Conservation (phyloP, 2,888 invertebrate genomes). For the Tuta absoluta region DNA sequence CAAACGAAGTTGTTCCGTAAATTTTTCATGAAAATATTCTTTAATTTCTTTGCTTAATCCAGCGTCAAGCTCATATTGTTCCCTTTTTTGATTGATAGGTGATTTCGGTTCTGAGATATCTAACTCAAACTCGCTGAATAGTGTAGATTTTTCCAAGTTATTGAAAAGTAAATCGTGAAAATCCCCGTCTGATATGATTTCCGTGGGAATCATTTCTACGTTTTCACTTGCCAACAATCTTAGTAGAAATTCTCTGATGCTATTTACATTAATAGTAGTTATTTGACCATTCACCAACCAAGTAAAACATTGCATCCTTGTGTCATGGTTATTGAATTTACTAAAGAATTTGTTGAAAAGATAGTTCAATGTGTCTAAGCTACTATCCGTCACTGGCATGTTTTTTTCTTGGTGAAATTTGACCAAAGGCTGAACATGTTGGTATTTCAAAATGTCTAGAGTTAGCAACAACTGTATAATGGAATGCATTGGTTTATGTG, state of each 20-base stretch:
- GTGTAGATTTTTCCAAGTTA: constrained; percentile 56
- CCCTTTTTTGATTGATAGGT: constrained; percentile 29
- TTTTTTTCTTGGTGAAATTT: constrained; percentile 67
- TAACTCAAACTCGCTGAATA: constrained; percentile 66
- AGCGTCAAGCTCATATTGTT: constrained; percentile 45
- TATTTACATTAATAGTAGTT: constrained; percentile 39
- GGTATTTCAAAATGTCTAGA: constrained; percentile 52
- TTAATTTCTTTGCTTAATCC: constrained; percentile 46
- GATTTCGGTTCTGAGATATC: constrained; percentile 36
- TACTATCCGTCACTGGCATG: constrained; percentile 62
- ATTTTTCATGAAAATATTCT: constrained; percentile 44
- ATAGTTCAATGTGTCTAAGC: constrained; percentile 56
- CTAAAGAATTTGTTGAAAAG: constrained; percentile 61
- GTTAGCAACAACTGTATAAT: constrained; percentile 58
- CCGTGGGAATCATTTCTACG: constrained; percentile 33
- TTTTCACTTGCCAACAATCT: constrained; percentile 63
- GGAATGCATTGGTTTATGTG: constrained; percentile 59
- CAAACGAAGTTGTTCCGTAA: constrained; percentile 37
- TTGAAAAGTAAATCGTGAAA: constrained; percentile 56
- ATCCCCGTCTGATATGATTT: constrained; percentile 33
- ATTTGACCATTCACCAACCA: constrained; percentile 59
- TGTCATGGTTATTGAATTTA: constrained; percentile 56
- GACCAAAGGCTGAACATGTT: constrained; percentile 57
- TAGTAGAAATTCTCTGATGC: constrained; percentile 51
- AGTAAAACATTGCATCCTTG: constrained; percentile 52